These are phyloP conservation scores for Xenopus tropicalis DNA, from an alignment of 2,113 vertebrate species.

Conservation along the genomic window UCB_Xtro_10.0 CM004445.2:83192501-83193000, in stretches of 20 bases:
- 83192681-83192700: conserved; percentile 25
- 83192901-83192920: conserved; percentile 10
- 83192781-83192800: conserved; percentile 18
- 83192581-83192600: conserved; percentile 41
- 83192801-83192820: conserved; percentile 28
- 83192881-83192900: conserved; percentile 29
- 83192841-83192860: conserved; percentile 26
- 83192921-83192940: conserved; percentile 21
- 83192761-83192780: conserved; percentile 10
- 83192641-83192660: conserved; percentile 42
- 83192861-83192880: conserved; percentile 39
- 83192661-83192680: conserved; percentile 13
- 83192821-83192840: conserved; percentile 17
- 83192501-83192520: conserved; percentile 30
- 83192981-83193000: neutral
- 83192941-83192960: conserved; percentile 8
- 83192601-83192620: conserved; percentile 31
- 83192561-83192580: conserved; percentile 41
- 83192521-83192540: conserved; percentile 19
- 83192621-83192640: conserved; percentile 8
- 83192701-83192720: conserved; percentile 36
- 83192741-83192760: conserved; percentile 34
- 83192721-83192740: conserved; percentile 26
- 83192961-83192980: conserved; percentile 8
- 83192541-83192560: conserved; percentile 37